Evolutionary conservation across 2,888 invertebrate genomes (phyloP), one percentile per base, ranked within the genome.

Genomic region (Electrophaes corylata): DNA sequence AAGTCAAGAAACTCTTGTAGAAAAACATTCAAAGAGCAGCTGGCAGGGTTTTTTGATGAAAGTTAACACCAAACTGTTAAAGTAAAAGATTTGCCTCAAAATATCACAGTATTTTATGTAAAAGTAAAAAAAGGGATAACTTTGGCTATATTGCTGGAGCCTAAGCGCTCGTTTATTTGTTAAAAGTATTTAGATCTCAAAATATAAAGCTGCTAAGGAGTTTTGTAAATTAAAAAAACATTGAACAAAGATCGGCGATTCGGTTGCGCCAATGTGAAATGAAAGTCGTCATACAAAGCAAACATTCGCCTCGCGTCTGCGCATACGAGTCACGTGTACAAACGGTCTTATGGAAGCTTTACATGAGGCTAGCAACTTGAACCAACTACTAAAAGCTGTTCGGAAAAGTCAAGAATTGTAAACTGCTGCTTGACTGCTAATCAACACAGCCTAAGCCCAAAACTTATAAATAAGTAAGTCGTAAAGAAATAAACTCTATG

Each of bases 181-280:
- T 10, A 2, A 29, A 29, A 10, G n/a, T 23, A 29, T 29, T 10
- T 29, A 29, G 26, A 10, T 29, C 3, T 29, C 6, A 6, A 29
- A 29, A 29, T 10, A 29, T 10, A 10, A 10, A 29, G 2, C 26
- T 33, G 31, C 44, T 23, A 57, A 57, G 33, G 44, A 48, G 31
- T 48, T 53, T 35, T 33, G 44, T 12, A 35, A 20, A 52, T 23
- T 26, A 40, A n/a, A n/a, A 46, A 44, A 39, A 45, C 19, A 49
- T 31, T 35, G 19, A n/a, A 39, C 44, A 45, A 33, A 40, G 35
- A 41, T 50, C 19, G 14, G 16, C 31, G 43, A 39, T 39, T 43
- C 59, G 50, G 55, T 58, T 56, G 57, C 29, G 46, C 14, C 62
- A 65, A 68, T 69, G 69, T 64, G 65, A 70, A 66, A 61, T 60